Evolutionary conservation across 2,113 vertebrate species (phyloP), one percentile per base, ranked within the genome.

Genomic region (Anguilla rostrata): DNA sequence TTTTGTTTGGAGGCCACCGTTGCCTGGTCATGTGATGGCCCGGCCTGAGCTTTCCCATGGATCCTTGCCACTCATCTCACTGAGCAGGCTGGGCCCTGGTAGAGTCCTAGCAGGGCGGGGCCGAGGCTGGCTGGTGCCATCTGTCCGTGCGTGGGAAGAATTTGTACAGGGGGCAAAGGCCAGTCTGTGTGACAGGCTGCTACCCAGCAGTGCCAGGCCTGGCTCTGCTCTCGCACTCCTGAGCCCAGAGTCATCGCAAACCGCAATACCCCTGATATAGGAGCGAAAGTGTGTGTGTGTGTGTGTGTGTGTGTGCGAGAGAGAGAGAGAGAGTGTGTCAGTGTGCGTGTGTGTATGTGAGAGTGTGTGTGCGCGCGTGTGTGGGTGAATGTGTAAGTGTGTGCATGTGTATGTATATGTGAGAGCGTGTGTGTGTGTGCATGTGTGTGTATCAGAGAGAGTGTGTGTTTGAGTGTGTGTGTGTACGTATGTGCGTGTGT

Each of bases 101-200:
- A 53, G 49, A 2, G 49, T 14, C 12, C 49, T 12, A 0, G 49
- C 49, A 11, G 49, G 60, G 20, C 9, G 22, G 60, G 60, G 60
- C 22, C 22, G 20, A 6, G 60, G 18, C 60, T 26, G 26, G 71
- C 9, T 12, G n/a, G 26, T 34, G 7, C 71, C 71, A 75, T 75
- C 71, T 75, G 71, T n/a, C 71, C 71, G 26, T 34, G 71, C 71
- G n/a, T n/a, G 71, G 71, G 71, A 75, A 34, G 71, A 75, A 75
- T 75, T 2, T 7, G 71, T n/a, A 75, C 71, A 34, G 71, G 71
- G 71, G 71, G 71, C 71, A 75, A 75, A 75, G 71, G 26, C 5
- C 71, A 34, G 20, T 9, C 71, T 9, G 63, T 71, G 63, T n/a
- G 63, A 26, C 63, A 71, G 20, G 26, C 22, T 22, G 20, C 1